Evolutionary conservation across 2,113 vertebrate genomes (phyloP), one percentile per base, ranked within the genome.

Genomic region (Ciconia maguari): DNA sequence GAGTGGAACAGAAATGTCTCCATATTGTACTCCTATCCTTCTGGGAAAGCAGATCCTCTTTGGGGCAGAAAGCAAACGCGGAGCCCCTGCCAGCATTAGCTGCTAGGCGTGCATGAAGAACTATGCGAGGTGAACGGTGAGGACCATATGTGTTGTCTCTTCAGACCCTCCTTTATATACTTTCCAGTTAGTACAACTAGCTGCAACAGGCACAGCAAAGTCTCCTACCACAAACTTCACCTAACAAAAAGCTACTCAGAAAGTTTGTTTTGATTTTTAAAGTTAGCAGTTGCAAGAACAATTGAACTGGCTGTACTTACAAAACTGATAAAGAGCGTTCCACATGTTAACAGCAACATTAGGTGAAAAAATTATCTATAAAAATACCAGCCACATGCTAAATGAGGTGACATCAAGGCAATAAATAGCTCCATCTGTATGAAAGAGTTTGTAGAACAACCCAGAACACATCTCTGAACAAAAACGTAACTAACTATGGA

Each of bases 391-490:
- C 71, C 94, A 80, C 94, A 83, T 97, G 87, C 82, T 95, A 93
- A 95, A 97, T 93, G 96, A 97, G 89, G 95, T 97, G 95, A 96
- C 94, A 97, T 96, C 96, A 93, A 91, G 91, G 91, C 94, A 95
- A 97, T 95, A 97, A 97, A 97, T 71, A 96, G 87, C 94, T 96
- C 93, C 94, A 95, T 96, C 94, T 97, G 96, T 61, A 97, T 36
- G 71, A 97, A 95, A 91, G 83, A 82, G 74, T 89, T 64, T 89
- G 94, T 18, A 65, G 84, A 94, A 91, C 89, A 97, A 87, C 74
- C 46, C 84, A 94, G 84, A 95, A 92, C 66, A 96, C 62, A 19
- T 85, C 84, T 62, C 89, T 62, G 90, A 95, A 86, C 85, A 94
- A 79, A 86, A 91, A 91, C 85, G 34, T 51, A 89, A 93, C 86